These are phyloP conservation scores for Halocaridina rubra DNA, from an alignment of 2,888 invertebrate genomes.

Conservation along the genomic window DNA sequence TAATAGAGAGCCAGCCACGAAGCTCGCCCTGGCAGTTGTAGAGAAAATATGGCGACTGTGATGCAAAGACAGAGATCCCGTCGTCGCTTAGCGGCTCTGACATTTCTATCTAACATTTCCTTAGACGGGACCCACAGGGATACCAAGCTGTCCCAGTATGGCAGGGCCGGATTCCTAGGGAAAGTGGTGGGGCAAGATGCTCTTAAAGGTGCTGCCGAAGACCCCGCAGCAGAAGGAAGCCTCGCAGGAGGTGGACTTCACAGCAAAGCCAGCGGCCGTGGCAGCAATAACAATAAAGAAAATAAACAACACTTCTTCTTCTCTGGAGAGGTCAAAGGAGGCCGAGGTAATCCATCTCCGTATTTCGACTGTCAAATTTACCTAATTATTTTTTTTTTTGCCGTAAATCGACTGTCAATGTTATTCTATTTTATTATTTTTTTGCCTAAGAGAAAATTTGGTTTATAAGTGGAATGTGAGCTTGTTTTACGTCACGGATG, in stretches of 20 bases:
- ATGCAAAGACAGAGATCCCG: constrained; percentile 69
- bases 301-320: constrained; percentile 6
- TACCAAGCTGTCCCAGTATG: constrained; percentile 53
- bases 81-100: constrained; percentile 89
- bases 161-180: constrained; percentile 13
- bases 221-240: no score
- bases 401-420: no score
- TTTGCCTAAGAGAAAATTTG: no score
- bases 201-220: no score
- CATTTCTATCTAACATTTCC: constrained; percentile 94
- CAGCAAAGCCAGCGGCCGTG: not conserved
- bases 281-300: constrained; percentile 20
- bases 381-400: no score
- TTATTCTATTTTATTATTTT: no score
- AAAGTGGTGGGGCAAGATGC: not conserved
- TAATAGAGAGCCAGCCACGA: not conserved
- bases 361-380: no score
- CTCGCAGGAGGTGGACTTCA: no score
- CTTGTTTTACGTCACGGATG: no score
- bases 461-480: no score
- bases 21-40: not conserved
- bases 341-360: no score
- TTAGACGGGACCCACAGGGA: constrained; percentile 69
- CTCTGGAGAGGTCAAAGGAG: not conserved
- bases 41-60: constrained; percentile 50